These are phyloP conservation scores for Quadroppia sp. DNA, from an alignment of 2,888 invertebrate genomes.

Conservation along the genomic window DNA sequence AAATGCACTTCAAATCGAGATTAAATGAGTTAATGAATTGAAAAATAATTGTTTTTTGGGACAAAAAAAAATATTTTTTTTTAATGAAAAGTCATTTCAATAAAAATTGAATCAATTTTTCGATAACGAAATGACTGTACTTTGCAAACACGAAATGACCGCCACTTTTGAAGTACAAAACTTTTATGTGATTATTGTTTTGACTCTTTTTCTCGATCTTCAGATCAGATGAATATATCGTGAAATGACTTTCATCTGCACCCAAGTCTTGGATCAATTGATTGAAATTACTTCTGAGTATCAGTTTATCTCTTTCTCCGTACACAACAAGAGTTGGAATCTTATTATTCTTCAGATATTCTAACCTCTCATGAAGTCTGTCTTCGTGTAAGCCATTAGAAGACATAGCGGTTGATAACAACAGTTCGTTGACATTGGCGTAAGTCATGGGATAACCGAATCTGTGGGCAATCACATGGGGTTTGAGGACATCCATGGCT, in stretches of 20 bases:
- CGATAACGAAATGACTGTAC: background rate
- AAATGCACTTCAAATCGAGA: too few relatives aligned
- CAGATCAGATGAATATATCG: background rate
- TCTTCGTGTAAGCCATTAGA: background rate
- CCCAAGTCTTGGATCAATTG: constrained; percentile 18
- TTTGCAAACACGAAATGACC: constrained; percentile 38
- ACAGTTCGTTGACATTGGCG: constrained; percentile 35
- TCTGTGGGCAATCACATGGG: background rate
- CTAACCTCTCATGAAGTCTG: background rate
- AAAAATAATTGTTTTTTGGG: too few relatives aligned
- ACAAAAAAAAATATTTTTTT: too few relatives aligned
- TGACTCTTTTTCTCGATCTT: background rate
- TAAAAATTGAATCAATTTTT: background rate
- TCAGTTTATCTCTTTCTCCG: constrained; percentile 34
- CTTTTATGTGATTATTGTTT: background rate
- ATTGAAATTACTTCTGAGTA: constrained; percentile 6
- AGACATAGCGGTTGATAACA: background rate
- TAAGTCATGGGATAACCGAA: constrained; percentile 28
- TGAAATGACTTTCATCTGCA: constrained; percentile 1
- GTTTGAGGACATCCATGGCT: background rate
- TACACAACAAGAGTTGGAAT: constrained; percentile 31
- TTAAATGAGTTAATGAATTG: too few relatives aligned
- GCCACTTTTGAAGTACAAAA: constrained; percentile 19
- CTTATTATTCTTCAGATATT: background rate
- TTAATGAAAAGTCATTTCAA: too few relatives aligned